Evolutionary conservation across 2,888 invertebrate species (phyloP), one percentile per base, ranked within the genome.

Genomic region (Agriopis aurantiaria): DNA sequence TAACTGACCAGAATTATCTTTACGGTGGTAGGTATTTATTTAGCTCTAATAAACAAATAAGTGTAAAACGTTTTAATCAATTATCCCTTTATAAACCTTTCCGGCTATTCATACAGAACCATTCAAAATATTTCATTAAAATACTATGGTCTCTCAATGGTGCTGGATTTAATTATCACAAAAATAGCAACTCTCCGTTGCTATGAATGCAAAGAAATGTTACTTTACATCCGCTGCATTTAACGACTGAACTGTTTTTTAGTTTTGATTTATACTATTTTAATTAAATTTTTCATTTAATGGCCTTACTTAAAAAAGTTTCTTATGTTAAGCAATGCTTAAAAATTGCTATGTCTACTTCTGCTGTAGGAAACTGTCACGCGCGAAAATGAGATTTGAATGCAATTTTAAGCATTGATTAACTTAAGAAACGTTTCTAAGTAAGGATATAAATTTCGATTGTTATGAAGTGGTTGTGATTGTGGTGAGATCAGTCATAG

Each of bases 191-290:
- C 73, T n/a, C n/a, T n/a, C n/a, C n/a, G n/a, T n/a, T n/a, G n/a
- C n/a, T n/a, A n/a, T n/a, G n/a, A n/a, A n/a, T n/a, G n/a, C 17
- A 74, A 75, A 76, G 78, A 75, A 75, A 43, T 17, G 46, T n/a
- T 6, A 49, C 11, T 17, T 12, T 17, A 14, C 41, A 48, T 56
- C 17, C 17, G 40, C 8, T 41, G 14, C n/a, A 10, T 41, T 56
- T 8, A n/a, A 8, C 12, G 3, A 41, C 14, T 56, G 4, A 33
- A 41, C 6, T 14, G 10, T 40, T 4, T 33, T 23, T 11, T 17
- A 3, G n/a, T 9, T 51, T 48, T 1, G 12, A n/a, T n/a, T 48
- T 48, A n/a, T n/a, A 11, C 5, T 12, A 46, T 11, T 46, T 10
- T 10, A 46, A 10, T 33, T 33, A 33, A 33, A 33, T 3, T 33